Evolutionary conservation across 2,113 vertebrate species (phyloP).

Genomic region (Malurus cyaneus): DNA sequence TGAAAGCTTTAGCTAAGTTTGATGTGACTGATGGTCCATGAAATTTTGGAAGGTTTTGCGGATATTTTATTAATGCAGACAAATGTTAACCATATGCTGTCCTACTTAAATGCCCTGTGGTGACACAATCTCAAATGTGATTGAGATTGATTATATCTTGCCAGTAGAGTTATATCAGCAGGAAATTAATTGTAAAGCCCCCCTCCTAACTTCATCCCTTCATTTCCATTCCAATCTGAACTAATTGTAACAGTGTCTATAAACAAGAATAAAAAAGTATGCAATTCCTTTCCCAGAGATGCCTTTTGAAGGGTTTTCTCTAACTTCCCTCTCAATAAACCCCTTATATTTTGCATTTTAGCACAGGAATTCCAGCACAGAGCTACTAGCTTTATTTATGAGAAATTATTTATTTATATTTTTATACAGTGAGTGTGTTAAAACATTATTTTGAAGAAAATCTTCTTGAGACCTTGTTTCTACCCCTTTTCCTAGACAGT

Average conservation of each 20-base stretch:
- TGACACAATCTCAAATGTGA: neutral
- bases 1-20: neutral
- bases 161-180: neutral
- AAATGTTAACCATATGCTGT: slow-evolving; percentile 46
- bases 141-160: slow-evolving; percentile 33
- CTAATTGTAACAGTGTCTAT: neutral
- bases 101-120: neutral
- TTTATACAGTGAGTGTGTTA: neutral
- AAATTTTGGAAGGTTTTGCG: slow-evolving; percentile 35
- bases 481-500: neutral
- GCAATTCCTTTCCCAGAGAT: neutral
- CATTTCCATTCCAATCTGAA: neutral
- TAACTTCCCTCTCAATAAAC: neutral
- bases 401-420: neutral
- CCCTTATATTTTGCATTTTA: neutral
- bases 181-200: neutral
- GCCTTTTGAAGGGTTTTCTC: neutral
- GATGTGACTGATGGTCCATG: neutral
- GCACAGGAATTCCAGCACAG: neutral
- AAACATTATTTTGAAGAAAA: neutral
- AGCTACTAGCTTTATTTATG: neutral
- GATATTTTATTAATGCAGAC: slow-evolving; percentile 32
- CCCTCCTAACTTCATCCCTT: neutral
- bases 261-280: neutral
- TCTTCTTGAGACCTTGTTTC: neutral